A percentile compares a stretch with the other conserved stretches of the same genome.
Conservation (phyloP, 64 coral and sea anemone genomes). For the Montipora sp. region DNA sequence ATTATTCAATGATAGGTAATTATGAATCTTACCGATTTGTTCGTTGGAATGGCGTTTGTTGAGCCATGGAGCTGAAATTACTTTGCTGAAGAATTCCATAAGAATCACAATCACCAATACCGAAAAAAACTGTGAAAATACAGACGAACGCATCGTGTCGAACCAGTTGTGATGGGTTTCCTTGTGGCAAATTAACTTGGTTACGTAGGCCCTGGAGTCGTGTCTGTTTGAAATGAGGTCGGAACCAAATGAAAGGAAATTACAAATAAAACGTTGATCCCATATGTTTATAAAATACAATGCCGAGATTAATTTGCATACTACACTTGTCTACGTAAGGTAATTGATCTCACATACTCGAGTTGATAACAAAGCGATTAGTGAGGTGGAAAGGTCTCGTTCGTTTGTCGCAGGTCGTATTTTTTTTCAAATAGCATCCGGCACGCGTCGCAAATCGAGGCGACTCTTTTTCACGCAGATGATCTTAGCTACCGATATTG, state of each 20-base stretch:
- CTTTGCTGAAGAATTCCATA: not conserved
- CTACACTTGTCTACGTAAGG: conserved; percentile 2
- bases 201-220: not conserved
- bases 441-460: not conserved
- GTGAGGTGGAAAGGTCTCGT: not conserved
- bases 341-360: conserved; percentile 35
- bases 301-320: conserved; percentile 38
- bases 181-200: not conserved
- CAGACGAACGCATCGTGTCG: not conserved
- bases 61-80: not conserved
- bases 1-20: not conserved
- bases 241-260: not conserved
- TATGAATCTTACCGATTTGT: not conserved
- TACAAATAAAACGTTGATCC: conserved; percentile 36
- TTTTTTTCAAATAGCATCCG: not conserved
- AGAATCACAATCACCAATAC: not conserved
- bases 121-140: not conserved
- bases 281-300: conserved; percentile 18
- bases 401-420: not conserved
- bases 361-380: not conserved
- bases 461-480: too few relatives aligned
- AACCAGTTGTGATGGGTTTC: not conserved
- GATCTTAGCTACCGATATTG: not conserved
- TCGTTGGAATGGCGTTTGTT: not conserved
- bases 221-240: not conserved